phyloP scores from a whole-genome alignment of 2,113 vertebrate genomes.

The Eulemur macaco region DNA sequence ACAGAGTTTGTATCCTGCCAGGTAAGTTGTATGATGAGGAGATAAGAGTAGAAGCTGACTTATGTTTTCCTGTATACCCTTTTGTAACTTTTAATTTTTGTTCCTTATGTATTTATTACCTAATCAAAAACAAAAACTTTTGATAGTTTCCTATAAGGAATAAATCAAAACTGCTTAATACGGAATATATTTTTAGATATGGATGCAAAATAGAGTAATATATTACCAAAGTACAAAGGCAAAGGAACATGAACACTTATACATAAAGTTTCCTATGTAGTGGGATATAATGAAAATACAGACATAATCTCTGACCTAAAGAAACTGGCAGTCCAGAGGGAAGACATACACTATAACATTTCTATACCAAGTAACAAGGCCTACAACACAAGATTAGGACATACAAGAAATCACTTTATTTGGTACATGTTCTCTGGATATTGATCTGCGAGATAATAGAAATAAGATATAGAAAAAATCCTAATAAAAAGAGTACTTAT shows the following conservation, averaged over 20 bases:
- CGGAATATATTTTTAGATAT: neutral
- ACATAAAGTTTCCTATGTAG: neutral
- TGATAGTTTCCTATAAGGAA: neutral
- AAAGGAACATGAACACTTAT: neutral
- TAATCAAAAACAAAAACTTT: neutral
- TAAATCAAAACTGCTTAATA: neutral
- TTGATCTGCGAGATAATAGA: neutral
- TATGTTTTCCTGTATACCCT: neutral
- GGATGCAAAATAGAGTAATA: neutral
- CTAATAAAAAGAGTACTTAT: neutral
- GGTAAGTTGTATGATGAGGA: neutral
- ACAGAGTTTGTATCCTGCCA: neutral
- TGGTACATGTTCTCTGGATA: neutral
- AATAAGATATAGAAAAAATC: neutral
- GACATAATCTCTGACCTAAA: neutral
- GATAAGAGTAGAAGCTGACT: neutral
- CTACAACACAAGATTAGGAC: rapidly evolving
- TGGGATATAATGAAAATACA: neutral
- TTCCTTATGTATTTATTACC: neutral
- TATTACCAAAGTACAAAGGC: neutral
- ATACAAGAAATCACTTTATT: neutral
- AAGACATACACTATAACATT: neutral
- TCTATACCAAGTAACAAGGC: neutral
- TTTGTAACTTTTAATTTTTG: neutral
- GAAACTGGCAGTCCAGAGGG: neutral